Percentiles rank a stretch among this genome's conserved stretches.
Conservation (phyloP, 37 sponge, comb jelly and placozoan genomes). For the Diacarnus erythraeanus region DNA sequence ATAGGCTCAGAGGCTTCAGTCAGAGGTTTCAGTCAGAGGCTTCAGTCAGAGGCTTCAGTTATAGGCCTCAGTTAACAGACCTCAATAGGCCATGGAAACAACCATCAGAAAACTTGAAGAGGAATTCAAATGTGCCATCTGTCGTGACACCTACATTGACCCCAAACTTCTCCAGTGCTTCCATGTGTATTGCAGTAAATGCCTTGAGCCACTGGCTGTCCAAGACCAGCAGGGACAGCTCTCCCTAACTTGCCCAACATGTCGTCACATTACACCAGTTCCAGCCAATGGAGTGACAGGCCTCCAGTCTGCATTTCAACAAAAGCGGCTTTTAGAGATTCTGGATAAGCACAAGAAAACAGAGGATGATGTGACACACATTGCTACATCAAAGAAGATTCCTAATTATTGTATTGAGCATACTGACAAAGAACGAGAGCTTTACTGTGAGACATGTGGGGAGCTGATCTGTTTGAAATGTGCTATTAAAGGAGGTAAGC, state of each 20-base stretch:
- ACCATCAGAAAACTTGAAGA: conserved; percentile 3
- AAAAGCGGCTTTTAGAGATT: conserved; percentile 4
- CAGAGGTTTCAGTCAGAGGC: too few species aligned
- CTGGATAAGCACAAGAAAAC: neutral
- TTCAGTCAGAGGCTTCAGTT: too few species aligned
- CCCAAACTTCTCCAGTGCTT: conserved; percentile 30
- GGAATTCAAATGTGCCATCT: conserved; percentile 15
- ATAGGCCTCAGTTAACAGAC: too few species aligned
- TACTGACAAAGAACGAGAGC: neutral
- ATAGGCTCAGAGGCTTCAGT: too few species aligned
- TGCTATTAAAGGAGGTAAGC: neutral
- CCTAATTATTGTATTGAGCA: neutral
- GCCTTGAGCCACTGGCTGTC: neutral
- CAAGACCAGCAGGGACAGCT: neutral
- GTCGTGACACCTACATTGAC: conserved; percentile 12
- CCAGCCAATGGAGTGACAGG: neutral
- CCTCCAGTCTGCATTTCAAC: conserved; percentile 19
- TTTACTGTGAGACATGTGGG: conserved; percentile 20
- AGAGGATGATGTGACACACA: neutral
- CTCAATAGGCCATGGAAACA: too few species aligned
- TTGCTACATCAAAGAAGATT: neutral
- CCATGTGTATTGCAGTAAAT: conserved; percentile 24
- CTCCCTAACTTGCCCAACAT: conserved; percentile 11
- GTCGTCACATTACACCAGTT: conserved; percentile 5
- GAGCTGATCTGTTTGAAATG: conserved; percentile 1